phyloP scores from a whole-genome alignment of 2,113 vertebrate genomes.

The Zingel zingel region DNA sequence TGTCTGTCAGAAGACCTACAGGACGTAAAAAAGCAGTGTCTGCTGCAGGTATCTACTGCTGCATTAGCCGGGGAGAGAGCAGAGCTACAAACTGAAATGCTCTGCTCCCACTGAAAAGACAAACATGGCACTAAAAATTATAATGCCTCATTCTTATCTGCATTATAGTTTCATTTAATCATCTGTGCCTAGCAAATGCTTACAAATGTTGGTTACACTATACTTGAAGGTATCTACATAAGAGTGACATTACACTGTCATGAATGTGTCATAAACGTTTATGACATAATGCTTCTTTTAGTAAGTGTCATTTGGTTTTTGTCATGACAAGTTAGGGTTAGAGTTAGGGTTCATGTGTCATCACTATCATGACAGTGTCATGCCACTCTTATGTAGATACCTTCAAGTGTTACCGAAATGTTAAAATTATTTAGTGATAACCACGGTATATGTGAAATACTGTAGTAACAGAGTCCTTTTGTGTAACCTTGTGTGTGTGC shows the following conservation, averaged over 20 bases:
- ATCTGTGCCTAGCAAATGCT: not conserved
- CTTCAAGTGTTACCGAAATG: too few species aligned
- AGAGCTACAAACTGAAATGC: conserved; percentile 51
- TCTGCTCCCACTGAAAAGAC: conserved; percentile 11
- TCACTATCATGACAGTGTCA: too few species aligned
- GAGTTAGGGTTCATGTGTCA: too few species aligned
- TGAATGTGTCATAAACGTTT: too few species aligned
- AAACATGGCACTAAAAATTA: not conserved
- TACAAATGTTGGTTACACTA: not conserved
- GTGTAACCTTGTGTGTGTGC: conserved; percentile 59
- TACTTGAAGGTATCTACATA: too few species aligned
- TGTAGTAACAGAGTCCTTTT: conserved; percentile 11
- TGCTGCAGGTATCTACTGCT: conserved; percentile 66
- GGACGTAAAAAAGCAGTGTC: conserved; percentile 20
- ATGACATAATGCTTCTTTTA: too few species aligned
- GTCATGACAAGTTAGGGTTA: too few species aligned
- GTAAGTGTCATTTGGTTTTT: too few species aligned
- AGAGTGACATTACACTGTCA: too few species aligned
- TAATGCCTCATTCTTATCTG: not conserved
- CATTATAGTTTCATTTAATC: not conserved
- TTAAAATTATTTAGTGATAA: not conserved
- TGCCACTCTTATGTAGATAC: too few species aligned
- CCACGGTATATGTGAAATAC: not conserved
- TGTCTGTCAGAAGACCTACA: conserved; percentile 35
- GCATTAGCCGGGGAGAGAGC: conserved; percentile 53